Conservation (phyloP, 2,113 vertebrate genomes). For the Muntiacus reevesi region DNA sequence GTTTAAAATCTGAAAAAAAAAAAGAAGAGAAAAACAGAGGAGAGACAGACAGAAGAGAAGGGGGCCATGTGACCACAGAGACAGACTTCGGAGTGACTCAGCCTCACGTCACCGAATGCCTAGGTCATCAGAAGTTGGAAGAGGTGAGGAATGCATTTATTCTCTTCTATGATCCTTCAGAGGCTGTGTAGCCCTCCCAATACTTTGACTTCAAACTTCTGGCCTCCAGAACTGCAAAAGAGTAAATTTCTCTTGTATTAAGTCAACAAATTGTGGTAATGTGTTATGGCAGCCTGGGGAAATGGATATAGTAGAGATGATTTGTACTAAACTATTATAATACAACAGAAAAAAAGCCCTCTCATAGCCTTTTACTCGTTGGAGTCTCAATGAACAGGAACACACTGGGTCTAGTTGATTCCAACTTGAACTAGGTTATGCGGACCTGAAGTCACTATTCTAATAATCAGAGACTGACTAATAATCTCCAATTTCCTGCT, state of each 20-base stretch:
- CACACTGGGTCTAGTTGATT: neutral
- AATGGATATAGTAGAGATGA: neutral
- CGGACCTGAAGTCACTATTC: neutral
- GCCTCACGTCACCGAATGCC: neutral
- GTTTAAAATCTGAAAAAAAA: neutral
- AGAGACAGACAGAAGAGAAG: neutral
- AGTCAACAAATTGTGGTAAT: neutral
- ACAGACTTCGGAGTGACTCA: neutral
- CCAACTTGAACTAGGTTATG: neutral
- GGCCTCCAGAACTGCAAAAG: neutral
- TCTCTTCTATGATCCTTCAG: neutral
- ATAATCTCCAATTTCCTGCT: neutral
- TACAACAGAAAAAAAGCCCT: neutral
- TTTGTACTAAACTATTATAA: neutral
- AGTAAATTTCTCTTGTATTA: neutral
- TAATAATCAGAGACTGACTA: neutral
- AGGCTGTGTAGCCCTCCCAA: rapidly evolving
- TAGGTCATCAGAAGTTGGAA: neutral
- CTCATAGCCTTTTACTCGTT: neutral
- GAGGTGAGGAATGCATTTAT: neutral
- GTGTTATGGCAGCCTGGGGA: neutral
- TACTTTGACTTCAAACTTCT: neutral
- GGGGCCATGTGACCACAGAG: neutral
- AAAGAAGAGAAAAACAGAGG: neutral
- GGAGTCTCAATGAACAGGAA: neutral